Percentiles rank a stretch among this genome's conserved stretches.
phyloP scores from a whole-genome alignment of 2,113 vertebrate genomes.

The Cariama cristata region DNA sequence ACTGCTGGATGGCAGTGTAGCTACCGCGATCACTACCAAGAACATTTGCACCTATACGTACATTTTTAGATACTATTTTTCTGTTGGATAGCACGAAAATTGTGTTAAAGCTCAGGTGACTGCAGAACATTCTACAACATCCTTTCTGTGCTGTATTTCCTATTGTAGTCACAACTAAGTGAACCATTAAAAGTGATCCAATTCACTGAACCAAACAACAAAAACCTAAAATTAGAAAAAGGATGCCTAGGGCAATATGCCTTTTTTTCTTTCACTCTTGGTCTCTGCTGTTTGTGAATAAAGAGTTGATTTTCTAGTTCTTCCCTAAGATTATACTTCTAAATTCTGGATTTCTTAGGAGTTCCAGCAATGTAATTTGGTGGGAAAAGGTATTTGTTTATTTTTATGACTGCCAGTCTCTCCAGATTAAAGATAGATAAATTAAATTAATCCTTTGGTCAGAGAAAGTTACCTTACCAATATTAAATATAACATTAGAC shows the following conservation, averaged over 20 bases:
- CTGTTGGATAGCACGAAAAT: background rate
- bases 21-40: background rate
- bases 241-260: background rate
- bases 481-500: background rate
- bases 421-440: background rate
- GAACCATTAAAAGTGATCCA: slow-evolving; percentile 16
- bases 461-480: background rate
- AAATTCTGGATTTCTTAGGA: background rate
- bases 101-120: background rate
- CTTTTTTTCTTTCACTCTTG: background rate
- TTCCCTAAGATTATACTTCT: background rate
- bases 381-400: slow-evolving; percentile 4
- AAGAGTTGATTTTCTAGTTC: slow-evolving; percentile 4
- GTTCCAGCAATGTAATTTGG: background rate
- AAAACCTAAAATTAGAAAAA: slow-evolving; percentile 41
- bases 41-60: background rate
- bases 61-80: background rate
- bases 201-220: slow-evolving; percentile 30
- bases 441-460: background rate
- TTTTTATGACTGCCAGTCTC: slow-evolving; percentile 20
- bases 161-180: background rate
- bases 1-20: background rate
- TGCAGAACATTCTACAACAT: background rate
- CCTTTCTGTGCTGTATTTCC: background rate
- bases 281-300: slow-evolving; percentile 21